Conservation (phyloP, 2,113 vertebrate species). For the Hippocampus abdominalis region DNA sequence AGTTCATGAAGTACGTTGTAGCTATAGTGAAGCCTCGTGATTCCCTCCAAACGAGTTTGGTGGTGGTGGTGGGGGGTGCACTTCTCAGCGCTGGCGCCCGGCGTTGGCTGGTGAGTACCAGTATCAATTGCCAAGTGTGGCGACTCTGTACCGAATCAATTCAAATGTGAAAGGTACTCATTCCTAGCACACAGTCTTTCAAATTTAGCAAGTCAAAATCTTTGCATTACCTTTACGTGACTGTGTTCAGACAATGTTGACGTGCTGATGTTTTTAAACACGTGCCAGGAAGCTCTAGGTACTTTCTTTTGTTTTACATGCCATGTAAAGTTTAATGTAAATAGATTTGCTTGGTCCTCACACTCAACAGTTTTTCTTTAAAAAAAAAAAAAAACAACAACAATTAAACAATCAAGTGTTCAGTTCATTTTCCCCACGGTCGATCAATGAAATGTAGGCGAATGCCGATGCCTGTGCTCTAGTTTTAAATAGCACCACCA, state of each 20-base stretch:
- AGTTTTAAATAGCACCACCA: conserved; percentile 22
- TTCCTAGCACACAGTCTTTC: background rate
- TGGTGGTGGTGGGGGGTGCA: too few relatives aligned
- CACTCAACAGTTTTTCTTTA: background rate
- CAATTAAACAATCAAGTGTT: background rate
- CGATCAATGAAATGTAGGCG: background rate
- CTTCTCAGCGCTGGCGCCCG: too few relatives aligned
- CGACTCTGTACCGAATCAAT: too few relatives aligned
- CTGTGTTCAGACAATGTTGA: background rate
- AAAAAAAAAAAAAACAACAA: background rate
- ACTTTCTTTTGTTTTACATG: background rate
- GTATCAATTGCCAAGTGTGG: too few relatives aligned
- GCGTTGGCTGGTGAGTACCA: too few relatives aligned
- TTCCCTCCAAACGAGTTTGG: too few relatives aligned
- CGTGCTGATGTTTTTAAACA: background rate
- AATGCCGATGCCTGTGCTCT: background rate
- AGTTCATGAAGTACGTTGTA: too few relatives aligned
- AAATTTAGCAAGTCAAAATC: background rate
- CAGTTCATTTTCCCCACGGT: background rate
- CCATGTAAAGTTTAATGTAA: background rate
- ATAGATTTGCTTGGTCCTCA: background rate
- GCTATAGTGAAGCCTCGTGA: too few relatives aligned
- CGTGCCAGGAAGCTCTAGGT: background rate
- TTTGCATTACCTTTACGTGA: background rate
- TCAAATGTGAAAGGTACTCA: too few relatives aligned